These are phyloP conservation scores for Neosilurus mollespiculum DNA, from an alignment of 2,797 vertebrate genomes.

Conservation along the genomic window DNA sequence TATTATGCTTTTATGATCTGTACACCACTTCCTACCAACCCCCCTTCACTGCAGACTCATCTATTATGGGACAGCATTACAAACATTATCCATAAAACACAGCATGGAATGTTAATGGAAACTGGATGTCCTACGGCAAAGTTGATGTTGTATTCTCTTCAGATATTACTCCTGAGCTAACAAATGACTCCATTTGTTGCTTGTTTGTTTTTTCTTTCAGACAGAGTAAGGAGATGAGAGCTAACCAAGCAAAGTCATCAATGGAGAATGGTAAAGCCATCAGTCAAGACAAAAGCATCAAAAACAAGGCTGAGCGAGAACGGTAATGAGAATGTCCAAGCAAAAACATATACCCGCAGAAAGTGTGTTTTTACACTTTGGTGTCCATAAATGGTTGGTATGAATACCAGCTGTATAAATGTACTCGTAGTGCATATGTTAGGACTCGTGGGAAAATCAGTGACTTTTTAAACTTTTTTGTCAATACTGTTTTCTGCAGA, in stretches of 20 bases:
- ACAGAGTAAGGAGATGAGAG: slow-evolving; percentile 86
- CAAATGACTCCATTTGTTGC: slow-evolving; percentile 25
- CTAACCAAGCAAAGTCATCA: slow-evolving; percentile 86
- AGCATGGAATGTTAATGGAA: slow-evolving; percentile 37
- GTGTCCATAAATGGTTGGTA: background rate
- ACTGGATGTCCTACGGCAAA: slow-evolving; percentile 37
- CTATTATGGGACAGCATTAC: slow-evolving; percentile 23
- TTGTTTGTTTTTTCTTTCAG: slow-evolving; percentile 58
- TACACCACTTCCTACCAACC: background rate
- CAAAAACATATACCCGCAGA: background rate
- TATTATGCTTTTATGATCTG: slow-evolving; percentile 2
- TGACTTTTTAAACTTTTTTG: background rate
- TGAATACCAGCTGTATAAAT: background rate
- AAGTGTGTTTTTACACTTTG: background rate
- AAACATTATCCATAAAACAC: slow-evolving; percentile 39
- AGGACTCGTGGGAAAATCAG: background rate
- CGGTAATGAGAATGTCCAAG: slow-evolving; percentile 64
- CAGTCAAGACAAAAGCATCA: slow-evolving; percentile 87
- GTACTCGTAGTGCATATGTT: background rate
- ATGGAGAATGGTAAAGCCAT: slow-evolving; percentile 90
- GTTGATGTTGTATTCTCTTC: slow-evolving; percentile 32
- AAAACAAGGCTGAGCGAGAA: slow-evolving; percentile 86
- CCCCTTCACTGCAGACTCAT: background rate
- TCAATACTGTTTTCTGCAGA: no score
- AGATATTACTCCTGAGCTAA: slow-evolving; percentile 37